These are phyloP conservation scores for Sterrhoptilus dennistouni DNA, from an alignment of 2,113 vertebrate genomes.

Conservation along the genomic window DNA sequence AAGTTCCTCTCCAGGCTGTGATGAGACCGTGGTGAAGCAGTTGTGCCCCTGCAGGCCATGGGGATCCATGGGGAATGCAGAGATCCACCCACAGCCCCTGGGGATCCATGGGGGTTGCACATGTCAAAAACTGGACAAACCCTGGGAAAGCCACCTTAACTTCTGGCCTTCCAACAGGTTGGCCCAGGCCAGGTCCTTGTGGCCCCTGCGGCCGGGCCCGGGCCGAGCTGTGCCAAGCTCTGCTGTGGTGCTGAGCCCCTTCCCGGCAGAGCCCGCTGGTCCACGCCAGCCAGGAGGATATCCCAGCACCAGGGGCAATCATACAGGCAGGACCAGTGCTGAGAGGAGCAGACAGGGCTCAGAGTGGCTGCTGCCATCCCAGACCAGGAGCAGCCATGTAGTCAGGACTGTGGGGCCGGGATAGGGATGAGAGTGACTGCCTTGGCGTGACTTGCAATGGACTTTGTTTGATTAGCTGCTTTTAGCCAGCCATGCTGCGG, in stretches of 20 bases:
- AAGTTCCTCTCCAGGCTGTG: background rate
- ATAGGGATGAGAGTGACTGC: too few relatives aligned
- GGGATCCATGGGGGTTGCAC: background rate
- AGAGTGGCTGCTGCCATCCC: too few relatives aligned
- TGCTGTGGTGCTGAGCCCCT: too few relatives aligned
- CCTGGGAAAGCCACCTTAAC: background rate
- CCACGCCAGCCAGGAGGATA: background rate
- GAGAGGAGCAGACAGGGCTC: too few relatives aligned
- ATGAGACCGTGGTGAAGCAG: background rate
- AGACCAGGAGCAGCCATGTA: too few relatives aligned
- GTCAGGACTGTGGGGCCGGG: too few relatives aligned
- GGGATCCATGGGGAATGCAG: background rate
- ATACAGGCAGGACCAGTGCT: too few relatives aligned
- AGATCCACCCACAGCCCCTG: background rate
- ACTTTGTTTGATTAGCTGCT: background rate
- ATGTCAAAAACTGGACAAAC: too few relatives aligned
- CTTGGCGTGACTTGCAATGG: background rate
- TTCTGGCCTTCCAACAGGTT: background rate
- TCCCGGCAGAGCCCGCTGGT: too few relatives aligned
- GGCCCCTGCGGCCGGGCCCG: too few relatives aligned
- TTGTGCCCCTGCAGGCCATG: accelerated
- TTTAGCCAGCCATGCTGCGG: background rate
- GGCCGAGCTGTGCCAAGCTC: too few relatives aligned
- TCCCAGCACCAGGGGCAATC: background rate
- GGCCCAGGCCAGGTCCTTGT: too few relatives aligned